Percentiles rank a stretch among this genome's conserved stretches.
These are phyloP conservation scores for Mionectes olivaceus DNA, from an alignment of 2,797 vertebrate genomes.

Conservation along the genomic window DNA sequence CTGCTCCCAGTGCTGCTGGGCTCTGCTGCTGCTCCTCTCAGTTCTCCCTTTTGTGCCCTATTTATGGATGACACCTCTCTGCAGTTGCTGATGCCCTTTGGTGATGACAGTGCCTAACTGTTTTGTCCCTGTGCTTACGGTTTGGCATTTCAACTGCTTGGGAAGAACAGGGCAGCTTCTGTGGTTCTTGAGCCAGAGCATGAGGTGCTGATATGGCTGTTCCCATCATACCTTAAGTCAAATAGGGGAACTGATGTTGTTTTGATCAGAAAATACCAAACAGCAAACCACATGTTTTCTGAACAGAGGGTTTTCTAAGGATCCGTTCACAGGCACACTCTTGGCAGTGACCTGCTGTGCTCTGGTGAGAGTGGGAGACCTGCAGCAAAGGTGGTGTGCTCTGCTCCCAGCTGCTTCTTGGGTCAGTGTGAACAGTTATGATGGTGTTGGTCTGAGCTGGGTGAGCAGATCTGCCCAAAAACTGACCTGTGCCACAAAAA, in stretches of 20 bases:
- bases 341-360: background rate
- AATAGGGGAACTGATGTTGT: background rate
- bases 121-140: background rate
- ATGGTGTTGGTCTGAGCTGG: background rate
- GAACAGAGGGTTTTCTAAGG: background rate
- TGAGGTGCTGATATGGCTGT: background rate
- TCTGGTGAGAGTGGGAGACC: background rate
- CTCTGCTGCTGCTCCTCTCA: background rate
- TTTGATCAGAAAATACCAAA: background rate
- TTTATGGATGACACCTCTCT: background rate
- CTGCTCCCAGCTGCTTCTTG: background rate
- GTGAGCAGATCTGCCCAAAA: background rate
- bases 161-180: background rate
- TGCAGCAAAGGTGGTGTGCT: background rate
- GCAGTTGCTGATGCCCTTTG: background rate
- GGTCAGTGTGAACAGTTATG: rapidly evolving
- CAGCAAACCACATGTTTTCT: background rate
- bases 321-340: rapidly evolving
- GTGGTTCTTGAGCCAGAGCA: background rate
- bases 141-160: background rate
- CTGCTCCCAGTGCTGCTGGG: background rate
- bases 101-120: background rate
- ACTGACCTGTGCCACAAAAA: background rate
- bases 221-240: background rate
- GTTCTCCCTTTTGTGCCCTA: background rate